phyloP scores from a whole-genome alignment of 2,797 vertebrate genomes.

The Vespertilio murinus region DNA sequence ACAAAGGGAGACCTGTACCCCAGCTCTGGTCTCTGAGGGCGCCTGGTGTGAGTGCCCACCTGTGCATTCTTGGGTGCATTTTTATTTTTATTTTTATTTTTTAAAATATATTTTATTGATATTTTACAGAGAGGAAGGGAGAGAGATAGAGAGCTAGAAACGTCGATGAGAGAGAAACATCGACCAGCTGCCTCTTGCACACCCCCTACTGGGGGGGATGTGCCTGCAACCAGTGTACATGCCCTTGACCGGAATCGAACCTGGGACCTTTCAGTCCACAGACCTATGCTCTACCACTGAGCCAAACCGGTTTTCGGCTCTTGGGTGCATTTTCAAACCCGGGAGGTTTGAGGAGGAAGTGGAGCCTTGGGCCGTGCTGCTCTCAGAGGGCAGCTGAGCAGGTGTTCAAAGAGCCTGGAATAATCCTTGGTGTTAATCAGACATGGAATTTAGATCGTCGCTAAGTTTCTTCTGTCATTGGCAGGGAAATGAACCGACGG shows the following conservation, averaged over 20 bases:
- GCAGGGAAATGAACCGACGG: conserved; percentile 98
- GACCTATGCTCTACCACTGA: no score
- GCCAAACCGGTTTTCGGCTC: no score
- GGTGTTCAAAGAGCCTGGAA: neutral
- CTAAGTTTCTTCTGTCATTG: neutral
- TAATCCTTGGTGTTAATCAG: conserved; percentile 67
- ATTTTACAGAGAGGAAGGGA: no score
- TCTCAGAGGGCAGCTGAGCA: neutral
- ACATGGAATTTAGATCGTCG: neutral
- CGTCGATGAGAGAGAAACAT: no score
- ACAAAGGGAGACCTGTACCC: neutral
- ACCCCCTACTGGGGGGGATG: no score
- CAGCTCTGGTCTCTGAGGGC: neutral
- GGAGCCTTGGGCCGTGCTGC: neutral
- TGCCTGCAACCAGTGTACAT: no score
- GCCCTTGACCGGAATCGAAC: no score
- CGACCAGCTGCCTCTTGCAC: no score
- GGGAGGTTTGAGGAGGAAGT: neutral
- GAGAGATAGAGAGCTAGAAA: no score
- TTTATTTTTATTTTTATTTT: no score
- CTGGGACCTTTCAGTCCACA: no score
- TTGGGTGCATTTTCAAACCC: neutral
- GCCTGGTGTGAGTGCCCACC: neutral
- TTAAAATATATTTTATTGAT: no score
- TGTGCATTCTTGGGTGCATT: rapidly evolving